Evolutionary conservation across 1,140 invertebrate genomes (phyloP), one percentile per base, ranked within the genome.

Genomic region (Penaeus vannamei): DNA sequence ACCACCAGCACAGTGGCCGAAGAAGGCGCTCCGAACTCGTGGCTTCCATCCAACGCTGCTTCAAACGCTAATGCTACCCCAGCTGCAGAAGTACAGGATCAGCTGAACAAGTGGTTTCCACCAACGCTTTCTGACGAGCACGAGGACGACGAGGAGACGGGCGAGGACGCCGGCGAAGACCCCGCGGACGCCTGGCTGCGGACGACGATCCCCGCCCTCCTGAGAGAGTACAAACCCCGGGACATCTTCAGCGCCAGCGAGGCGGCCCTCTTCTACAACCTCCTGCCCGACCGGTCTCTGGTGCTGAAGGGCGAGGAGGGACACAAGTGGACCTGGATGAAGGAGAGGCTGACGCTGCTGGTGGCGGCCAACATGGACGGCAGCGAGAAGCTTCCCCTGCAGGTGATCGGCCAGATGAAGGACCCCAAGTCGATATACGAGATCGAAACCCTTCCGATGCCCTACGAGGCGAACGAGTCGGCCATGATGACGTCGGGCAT

Each of bases 191-290:
- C 86, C 12, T 88, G 88, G 79, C 80, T 86, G 23, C 62, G 81
- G n/a, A n/a, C 64, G 29, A 87, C 82, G 42, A 32, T 92, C 36
- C 84, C 89, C 46, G 60, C 91, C 5, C 46, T 92, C 22, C 60
- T 92, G 32, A 59, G 87, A 60, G 59, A 92, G 3, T 92, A 92
- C 89, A 62, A 79, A 42, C 84, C 92, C 26, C 53, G 91, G n/a
- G 91, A 92, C 82, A 91, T 93, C 60, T 93, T 92, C 90, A 93
- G 92, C 83, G 91, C 90, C 22, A 92, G 92, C 80, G 92, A 93
- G 88, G 92, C 92, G 17, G 92, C 92, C 0, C 84, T 93, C 0
- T 92, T 92, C 87, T 93, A 91, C 81, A 91, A 91, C 85, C 85
- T 91, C 22, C 46, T 92, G n/a, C 92, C 92, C 5, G 86, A 91